Evolutionary conservation across 2,113 vertebrate species (phyloP), one percentile per base, ranked within the genome.

Genomic region (Cavia aperea): DNA sequence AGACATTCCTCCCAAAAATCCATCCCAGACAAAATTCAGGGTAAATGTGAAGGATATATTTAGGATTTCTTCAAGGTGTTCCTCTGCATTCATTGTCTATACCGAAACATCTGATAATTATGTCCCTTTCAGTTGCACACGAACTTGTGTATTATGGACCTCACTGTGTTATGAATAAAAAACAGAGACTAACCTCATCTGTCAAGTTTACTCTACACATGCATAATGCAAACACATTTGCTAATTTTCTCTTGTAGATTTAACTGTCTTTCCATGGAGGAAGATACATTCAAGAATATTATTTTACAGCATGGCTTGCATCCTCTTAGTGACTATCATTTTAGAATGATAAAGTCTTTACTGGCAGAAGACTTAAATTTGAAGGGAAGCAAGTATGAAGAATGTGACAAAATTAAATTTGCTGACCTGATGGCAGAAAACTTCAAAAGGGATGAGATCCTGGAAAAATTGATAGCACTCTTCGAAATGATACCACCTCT

Each of bases 171-270:
- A 56, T 56, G 14, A 56, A 56, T 16, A 14, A 16, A 15, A 56
- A 15, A 56, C 56, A 56, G 16, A 56, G 56, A 56, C 56, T 16
- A 16, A 56, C 16, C 15, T 56, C 56, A 56, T 56, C 12, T 54
- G 51, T 54, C 51, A 54, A 54, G 51, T 54, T 54, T 9, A 54
- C 10, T 54, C 51, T 11, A 12, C 12, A 54, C 12, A 12, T 54
- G 51, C 12, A 54, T 54, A 54, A 54, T 54, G 51, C 2, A 54
- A 54, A 54, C 51, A 2, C 51, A 11, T 54, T 54, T 54, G 7
- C 56, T 15, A 56, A 63, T 46, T 93, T 91, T 95, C 39, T 86
- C n/a, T 81, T 93, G 43, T 24, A 93, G 92, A 26, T 1, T 60
- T n/a, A 60, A 33, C 31, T 7, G 56, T 56, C 49, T 26, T 92